Conservation (phyloP, 64 coral and sea anemone species). For the Astreopora myriophthalma region DNA sequence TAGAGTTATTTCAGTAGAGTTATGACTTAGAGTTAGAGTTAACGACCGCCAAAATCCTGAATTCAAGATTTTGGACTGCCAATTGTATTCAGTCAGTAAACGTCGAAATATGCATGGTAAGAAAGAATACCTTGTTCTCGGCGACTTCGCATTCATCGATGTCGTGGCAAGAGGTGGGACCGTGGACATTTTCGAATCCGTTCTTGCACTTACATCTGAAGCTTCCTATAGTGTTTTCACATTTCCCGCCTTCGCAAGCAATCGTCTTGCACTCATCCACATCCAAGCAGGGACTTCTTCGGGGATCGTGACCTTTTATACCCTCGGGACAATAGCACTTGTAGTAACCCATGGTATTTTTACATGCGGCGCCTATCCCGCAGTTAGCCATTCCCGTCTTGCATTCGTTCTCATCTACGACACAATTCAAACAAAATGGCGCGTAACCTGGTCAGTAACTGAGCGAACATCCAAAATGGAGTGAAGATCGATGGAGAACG, state of each 20-base stretch:
- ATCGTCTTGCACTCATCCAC: not conserved
- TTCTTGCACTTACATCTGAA: not conserved
- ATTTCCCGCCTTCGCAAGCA: not conserved
- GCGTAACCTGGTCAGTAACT: not conserved
- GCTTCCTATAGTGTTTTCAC: not conserved
- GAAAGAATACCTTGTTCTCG: not conserved
- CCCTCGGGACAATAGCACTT: not conserved
- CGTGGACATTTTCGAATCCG: not conserved
- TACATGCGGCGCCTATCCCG: not conserved
- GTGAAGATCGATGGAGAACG: no score
- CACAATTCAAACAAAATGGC: not conserved
- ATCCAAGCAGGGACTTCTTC: not conserved
- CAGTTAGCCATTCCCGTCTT: not conserved
- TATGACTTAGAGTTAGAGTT: no score
- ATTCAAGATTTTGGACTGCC: no score
- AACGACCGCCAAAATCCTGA: no score
- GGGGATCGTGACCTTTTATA: not conserved
- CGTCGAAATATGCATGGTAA: not conserved
- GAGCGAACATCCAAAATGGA: not conserved
- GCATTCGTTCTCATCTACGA: not conserved
- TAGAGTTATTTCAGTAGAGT: no score
- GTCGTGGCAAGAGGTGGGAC: not conserved
- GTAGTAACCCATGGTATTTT: not conserved
- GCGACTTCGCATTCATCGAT: not conserved
- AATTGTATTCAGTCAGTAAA: no score